Base-by-base conservation (phyloP, 2,888 invertebrate genomes). In the Sphaerophoria taeniata region DNA sequence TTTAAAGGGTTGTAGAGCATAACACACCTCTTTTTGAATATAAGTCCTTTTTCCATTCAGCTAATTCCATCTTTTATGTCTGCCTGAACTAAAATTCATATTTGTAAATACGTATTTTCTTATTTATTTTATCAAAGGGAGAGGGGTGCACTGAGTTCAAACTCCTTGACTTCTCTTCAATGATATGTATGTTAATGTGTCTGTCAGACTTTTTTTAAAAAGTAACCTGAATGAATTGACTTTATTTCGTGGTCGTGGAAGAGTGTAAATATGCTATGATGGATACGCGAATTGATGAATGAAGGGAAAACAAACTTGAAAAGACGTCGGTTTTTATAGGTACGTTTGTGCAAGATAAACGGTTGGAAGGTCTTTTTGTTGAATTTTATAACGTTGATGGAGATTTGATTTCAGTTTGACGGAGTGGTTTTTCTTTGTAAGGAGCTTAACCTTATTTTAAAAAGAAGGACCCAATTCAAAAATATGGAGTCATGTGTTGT, bases 161-260 rank as follows among this genome's bases (percentile, higher is more conserved):
- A 78, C 49, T 56, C 53, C 67, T 61, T 33, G 43, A 24, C 51
- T 63, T 55, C 39, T 24, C 51, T 63, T 61, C 45, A 16, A 49
- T 51, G 77, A 82, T 83, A 83, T 83, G 73, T 83, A 78, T 78
- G 82, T 83, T 73, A 78, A 83, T 78, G 70, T 83, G 69, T 16
- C 73, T 74, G 69, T 73, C 73, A 83, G 77, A 70, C 77, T 24
- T 24, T 24, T 58, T 73, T 77, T 77, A 56, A 56, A 65, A 82
- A 49, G 72, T 82, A 73, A 70, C 73, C 73, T 74, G 72, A 74
- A 70, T 51, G 73, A 78, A 83, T 83, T 83, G 82, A 82, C 77
- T 82, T 73, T 51, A 73, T 70, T 77, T 63, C 73, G 73, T 31
- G 9, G 45, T 34, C 31, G 31, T 72, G 24, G 24, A 24, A 24